phyloP scores from a whole-genome alignment of 2,797 vertebrate genomes.

The Enteromius radiatus region DNA sequence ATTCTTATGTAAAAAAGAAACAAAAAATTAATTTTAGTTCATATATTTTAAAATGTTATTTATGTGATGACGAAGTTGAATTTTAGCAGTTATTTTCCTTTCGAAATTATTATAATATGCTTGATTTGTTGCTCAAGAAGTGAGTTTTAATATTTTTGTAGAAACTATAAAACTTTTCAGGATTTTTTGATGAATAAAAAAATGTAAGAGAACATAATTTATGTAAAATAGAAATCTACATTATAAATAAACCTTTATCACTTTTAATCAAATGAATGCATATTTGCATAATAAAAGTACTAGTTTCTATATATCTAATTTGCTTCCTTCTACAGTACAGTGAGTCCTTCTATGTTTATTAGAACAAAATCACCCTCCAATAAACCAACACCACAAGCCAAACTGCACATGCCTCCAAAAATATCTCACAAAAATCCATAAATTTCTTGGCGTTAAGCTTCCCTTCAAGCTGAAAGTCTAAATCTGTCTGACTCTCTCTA shows the following conservation, averaged over 20 bases:
- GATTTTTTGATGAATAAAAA: not conserved
- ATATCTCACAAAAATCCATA: constrained; percentile 31
- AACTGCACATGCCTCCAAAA: constrained; percentile 8
- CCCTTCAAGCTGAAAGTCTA: constrained; percentile 13
- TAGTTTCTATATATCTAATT: not conserved
- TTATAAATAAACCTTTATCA: not conserved
- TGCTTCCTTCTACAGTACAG: not conserved
- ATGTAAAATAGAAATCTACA: not conserved
- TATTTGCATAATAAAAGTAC: not conserved
- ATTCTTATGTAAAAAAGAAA: not conserved
- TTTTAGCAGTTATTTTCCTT: not conserved
- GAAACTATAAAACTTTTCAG: not conserved
- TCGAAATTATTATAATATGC: not conserved
- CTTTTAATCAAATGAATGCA: not conserved
- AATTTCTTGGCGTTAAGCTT: constrained; percentile 26
- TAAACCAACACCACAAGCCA: not conserved
- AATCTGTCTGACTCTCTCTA: constrained; percentile 56
- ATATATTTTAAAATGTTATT: not conserved
- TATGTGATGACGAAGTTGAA: not conserved
- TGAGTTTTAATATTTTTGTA: not conserved
- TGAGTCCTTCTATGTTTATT: not conserved
- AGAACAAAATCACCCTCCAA: not conserved
- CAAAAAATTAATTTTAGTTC: no score
- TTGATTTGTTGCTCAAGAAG: not conserved
- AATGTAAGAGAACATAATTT: not conserved